A percentile compares a stretch with the other conserved stretches of the same genome.
Evolutionary conservation across 2,888 invertebrate species (phyloP).

Genomic region (Gandaritis pyraliata): DNA sequence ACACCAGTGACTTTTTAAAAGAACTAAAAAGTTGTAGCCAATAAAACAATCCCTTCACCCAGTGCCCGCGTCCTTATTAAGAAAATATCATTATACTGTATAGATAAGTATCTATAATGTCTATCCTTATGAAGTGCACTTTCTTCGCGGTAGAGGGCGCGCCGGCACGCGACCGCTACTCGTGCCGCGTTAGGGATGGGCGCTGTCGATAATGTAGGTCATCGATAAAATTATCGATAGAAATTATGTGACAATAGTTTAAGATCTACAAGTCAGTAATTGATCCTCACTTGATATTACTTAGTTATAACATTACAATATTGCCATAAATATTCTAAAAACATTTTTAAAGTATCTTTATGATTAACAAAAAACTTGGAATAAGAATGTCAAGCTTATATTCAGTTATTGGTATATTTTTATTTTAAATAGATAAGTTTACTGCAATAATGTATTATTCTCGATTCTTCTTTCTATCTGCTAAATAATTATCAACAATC

Average conservation of each 20-base stretch:
- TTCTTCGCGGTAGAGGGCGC: slow-evolving; percentile 67
- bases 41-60: slow-evolving; percentile 17
- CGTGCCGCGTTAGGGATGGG: slow-evolving; percentile 55
- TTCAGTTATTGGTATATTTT: too few species aligned
- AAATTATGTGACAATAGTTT: slow-evolving; percentile 2
- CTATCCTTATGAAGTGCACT: slow-evolving; percentile 53
- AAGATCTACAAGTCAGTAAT: not conserved
- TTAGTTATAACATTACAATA: too few species aligned
- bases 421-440: too few species aligned
- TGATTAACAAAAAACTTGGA: too few species aligned
- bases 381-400: too few species aligned
- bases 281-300: too few species aligned
- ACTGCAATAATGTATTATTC: too few species aligned
- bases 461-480: too few species aligned
- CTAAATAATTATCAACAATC: not conserved
- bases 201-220: slow-evolving; percentile 26
- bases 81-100: slow-evolving; percentile 45
- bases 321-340: too few species aligned
- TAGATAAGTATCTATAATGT: slow-evolving; percentile 44
- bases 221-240: slow-evolving; percentile 26
- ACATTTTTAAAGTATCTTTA: too few species aligned
- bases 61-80: slow-evolving; percentile 39
- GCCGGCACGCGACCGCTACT: slow-evolving; percentile 80
- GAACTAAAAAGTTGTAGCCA: not conserved
- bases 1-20: too few species aligned